Base-by-base conservation (phyloP, 2,113 vertebrate genomes). In the Anguilla rostrata region DNA sequence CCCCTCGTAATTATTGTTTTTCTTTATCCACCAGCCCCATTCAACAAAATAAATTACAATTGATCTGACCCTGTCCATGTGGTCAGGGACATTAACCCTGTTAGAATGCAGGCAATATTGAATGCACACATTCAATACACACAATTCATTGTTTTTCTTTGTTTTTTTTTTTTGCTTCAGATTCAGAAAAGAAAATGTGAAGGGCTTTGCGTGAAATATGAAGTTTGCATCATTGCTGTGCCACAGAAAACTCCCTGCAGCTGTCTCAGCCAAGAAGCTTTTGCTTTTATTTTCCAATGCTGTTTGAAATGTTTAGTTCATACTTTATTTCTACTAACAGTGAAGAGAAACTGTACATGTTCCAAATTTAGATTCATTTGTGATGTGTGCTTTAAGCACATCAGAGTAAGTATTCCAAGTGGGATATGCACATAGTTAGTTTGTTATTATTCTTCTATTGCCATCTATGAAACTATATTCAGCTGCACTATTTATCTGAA, bases 31-130 rank as follows among this genome's bases (percentile, higher is more conserved):
- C 80, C 71, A 46, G 82, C 63, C 14, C 71, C 82, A 78, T 88
- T 86, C 57, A 29, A 78, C 80, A 22, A 87, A 85, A 90, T 83
- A 87, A 94, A 96, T 95, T 94, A 92, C 87, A 15, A 96, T 95
- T 71, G 93, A 96, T 95, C 86, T 86, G 83, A 88, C 60, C 16
- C 93, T 94, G 89, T 89, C 91, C 82, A 82, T 91, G 89, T 78
- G 41, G 91, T 95, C 95, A 79, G 95, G 94, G 87, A 40, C 91
- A 94, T 95, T 16, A 92, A 96, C 91, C 63, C 15, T 16, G 18
- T 22, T 71, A 71, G 26, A 15, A 71, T n/a, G 18, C 63, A n/a
- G 63, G 63, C 63, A n/a, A n/a, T 71, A 71, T 22, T 26, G 18
- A 60, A 60, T 60, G 56, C 80, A 43, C 60, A 66, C 26, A 16